Conservation (phyloP, 2,113 vertebrate species). For the Puma concolor region DNA sequence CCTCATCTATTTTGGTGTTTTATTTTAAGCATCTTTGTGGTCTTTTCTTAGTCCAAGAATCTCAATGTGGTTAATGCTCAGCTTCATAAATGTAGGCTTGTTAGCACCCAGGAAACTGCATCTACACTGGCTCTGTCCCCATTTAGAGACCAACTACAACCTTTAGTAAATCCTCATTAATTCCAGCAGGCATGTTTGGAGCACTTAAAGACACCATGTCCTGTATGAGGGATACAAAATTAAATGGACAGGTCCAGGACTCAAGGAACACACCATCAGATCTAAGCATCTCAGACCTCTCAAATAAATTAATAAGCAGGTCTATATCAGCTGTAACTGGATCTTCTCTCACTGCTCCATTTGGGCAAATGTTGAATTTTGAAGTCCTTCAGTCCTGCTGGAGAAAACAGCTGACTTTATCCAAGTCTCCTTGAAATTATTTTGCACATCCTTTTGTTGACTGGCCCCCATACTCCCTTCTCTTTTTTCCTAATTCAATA, state of each 20-base stretch:
- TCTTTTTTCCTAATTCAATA: background rate
- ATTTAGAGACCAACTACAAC: background rate
- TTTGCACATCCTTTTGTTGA: background rate
- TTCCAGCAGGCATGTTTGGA: background rate
- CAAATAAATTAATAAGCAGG: background rate
- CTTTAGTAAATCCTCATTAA: background rate
- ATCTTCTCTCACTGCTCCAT: background rate
- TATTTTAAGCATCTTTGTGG: background rate
- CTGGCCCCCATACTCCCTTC: background rate
- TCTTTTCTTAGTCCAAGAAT: conserved; percentile 20
- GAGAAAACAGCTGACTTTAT: background rate
- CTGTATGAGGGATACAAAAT: background rate
- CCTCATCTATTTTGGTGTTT: background rate
- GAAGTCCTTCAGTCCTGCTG: background rate
- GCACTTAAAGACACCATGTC: background rate
- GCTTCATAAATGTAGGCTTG: background rate
- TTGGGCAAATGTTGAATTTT: background rate
- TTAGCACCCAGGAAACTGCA: background rate
- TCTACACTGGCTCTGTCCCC: background rate
- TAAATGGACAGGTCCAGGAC: background rate
- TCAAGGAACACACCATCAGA: background rate
- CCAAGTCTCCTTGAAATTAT: background rate
- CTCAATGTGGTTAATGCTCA: background rate
- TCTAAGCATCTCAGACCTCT: background rate
- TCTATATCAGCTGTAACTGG: background rate